phyloP scores from a whole-genome alignment of 2,113 vertebrate genomes.

The Gopherus flavomarginatus region DNA sequence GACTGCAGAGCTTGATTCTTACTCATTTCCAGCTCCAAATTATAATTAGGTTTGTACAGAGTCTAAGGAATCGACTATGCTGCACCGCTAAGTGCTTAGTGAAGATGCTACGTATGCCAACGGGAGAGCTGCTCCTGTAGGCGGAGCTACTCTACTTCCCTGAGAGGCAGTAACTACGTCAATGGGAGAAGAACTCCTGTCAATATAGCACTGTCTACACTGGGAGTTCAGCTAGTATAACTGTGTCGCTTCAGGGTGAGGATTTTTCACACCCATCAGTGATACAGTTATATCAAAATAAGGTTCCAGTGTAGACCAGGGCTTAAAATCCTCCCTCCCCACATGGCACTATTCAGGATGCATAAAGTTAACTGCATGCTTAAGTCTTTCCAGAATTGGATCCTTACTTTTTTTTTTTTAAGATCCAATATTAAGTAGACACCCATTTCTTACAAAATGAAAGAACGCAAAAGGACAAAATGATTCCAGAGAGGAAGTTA shows the following conservation, averaged over 20 bases:
- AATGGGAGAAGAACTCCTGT: background rate
- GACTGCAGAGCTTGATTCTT: background rate
- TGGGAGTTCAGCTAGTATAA: background rate
- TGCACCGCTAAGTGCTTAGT: background rate
- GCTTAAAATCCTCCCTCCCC: rapidly evolving
- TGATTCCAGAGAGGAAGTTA: background rate
- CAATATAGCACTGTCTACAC: background rate
- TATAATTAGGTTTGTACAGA: rapidly evolving
- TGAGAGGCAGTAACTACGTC: background rate
- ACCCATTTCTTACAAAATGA: background rate
- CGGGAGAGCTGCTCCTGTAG: background rate
- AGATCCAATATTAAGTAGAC: background rate
- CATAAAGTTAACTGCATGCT: rapidly evolving
- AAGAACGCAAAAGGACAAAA: background rate
- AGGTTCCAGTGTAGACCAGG: background rate
- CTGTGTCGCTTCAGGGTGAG: background rate
- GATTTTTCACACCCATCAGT: background rate
- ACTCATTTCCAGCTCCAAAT: background rate
- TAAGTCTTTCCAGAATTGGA: background rate
- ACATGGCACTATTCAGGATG: rapidly evolving
- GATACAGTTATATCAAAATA: background rate
- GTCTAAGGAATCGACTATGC: rapidly evolving
- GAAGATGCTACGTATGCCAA: background rate
- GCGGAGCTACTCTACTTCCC: background rate
- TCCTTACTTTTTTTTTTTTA: too few species aligned